Evolutionary conservation across 2,113 vertebrate genomes (phyloP), one percentile per base, ranked within the genome.

Genomic region (Galeopterus variegatus): DNA sequence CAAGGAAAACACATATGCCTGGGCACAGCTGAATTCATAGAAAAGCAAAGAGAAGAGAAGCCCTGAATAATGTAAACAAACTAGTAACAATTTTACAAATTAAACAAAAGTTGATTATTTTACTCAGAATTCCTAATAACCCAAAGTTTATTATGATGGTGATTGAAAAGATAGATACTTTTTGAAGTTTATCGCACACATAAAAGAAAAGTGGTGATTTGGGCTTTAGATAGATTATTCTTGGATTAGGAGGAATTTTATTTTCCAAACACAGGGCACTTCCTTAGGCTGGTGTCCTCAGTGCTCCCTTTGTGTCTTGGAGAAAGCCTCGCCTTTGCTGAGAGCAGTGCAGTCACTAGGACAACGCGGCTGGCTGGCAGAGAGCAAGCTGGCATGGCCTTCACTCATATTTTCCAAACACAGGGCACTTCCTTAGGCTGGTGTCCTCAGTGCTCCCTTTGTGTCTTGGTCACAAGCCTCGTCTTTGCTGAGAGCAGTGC

Each of bases 81-180:
- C 31, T 26, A 24, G 48, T 31, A 82, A 21, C 21, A n/a, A 28
- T 70, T 82, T 76, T 73, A 58, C 26, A 76, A 82, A 56, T 48
- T 36, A 69, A 92, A 88, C 41, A 58, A 75, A 80, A 83, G 14
- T 26, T 84, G 14, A 52, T 73, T 92, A n/a, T 77, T 96, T 90
- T 82, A 21, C 60, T 90, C 7, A 87, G 31, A 48, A 77, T 93
- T 88, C 48, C 28, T 89, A 81, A 64, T 54, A 89, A 65, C 14
- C 33, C 56, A 21, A 70, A 75, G 13, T 76, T 91, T 75, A 70
- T 95, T 52, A 65, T 67, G 28, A 72, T 77, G n/a, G 13, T 69
- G 76, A 84, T 7, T 81, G 76, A 41, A 88, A 80, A 56, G 60
- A 69, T 1, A 52, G 64, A 62, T 84, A 70, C 52, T 84, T 87